Conservation (phyloP, 2,888 invertebrate species). For the Xanthorhoe spadicearia region DNA sequence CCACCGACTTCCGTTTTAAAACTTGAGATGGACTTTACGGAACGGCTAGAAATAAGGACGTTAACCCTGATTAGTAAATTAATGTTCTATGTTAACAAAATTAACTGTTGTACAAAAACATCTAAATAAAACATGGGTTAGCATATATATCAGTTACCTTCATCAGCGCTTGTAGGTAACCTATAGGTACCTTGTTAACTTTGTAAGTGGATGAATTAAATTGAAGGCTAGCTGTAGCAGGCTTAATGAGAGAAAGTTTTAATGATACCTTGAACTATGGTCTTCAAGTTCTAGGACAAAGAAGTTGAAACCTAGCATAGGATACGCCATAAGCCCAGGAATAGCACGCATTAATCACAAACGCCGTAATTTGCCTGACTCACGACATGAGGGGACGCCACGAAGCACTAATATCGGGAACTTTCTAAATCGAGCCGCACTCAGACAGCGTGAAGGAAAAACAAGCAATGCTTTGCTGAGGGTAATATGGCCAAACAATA, state of each 20-base stretch:
- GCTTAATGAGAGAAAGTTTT: background rate
- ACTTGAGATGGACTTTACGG: constrained; percentile 50
- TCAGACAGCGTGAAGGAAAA: constrained; percentile 60
- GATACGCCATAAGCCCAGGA: constrained; percentile 69
- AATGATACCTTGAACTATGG: constrained; percentile 1
- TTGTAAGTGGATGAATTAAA: background rate
- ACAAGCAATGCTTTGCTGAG: constrained; percentile 55
- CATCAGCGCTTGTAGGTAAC: too few species aligned
- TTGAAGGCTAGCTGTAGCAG: background rate
- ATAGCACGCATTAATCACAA: constrained; percentile 81
- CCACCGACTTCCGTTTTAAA: constrained; percentile 54
- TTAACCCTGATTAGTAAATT: constrained; percentile 50
- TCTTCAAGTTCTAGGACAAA: constrained; percentile 58
- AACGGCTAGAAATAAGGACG: constrained; percentile 50
- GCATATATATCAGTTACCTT: too few species aligned
- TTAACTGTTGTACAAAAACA: constrained; percentile 8
- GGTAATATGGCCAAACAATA: constrained; percentile 52
- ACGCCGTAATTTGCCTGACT: constrained; percentile 80
- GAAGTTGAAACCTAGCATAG: constrained; percentile 61
- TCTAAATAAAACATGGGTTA: background rate
- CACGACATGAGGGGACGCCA: constrained; percentile 77
- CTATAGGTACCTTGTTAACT: too few species aligned
- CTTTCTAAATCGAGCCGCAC: constrained; percentile 77
- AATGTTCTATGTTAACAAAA: constrained; percentile 33
- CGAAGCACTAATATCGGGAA: constrained; percentile 62